phyloP scores from a whole-genome alignment of 2,113 vertebrate genomes.

The Pachyramphus minor region DNA sequence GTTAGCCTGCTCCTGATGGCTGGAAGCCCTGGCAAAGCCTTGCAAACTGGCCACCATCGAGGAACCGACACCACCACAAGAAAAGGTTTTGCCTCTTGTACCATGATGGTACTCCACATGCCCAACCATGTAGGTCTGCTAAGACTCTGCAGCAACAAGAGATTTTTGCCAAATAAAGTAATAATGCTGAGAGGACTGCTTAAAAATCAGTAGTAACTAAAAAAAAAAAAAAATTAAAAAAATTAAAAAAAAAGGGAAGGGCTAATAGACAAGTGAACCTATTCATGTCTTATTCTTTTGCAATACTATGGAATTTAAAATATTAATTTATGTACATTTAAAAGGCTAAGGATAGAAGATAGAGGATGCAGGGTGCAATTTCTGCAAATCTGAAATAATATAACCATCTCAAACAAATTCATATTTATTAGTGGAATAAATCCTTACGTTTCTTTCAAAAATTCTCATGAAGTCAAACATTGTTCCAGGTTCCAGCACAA shows the following conservation, averaged over 20 bases:
- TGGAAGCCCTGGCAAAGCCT: neutral
- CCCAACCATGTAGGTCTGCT: neutral
- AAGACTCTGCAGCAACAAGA: neutral
- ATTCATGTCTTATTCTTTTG: slow-evolving; percentile 53
- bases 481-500: slow-evolving; percentile 49
- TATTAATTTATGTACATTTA: slow-evolving; percentile 61
- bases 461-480: slow-evolving; percentile 59
- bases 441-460: slow-evolving; percentile 54
- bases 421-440: slow-evolving; percentile 63
- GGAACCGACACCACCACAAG: neutral
- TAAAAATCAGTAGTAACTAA: neutral
- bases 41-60: neutral
- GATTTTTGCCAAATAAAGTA: neutral
- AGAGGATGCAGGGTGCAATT: slow-evolving; percentile 11
- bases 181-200: neutral
- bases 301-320: slow-evolving; percentile 53
- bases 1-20: neutral
- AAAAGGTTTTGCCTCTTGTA: neutral
- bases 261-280: neutral
- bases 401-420: slow-evolving; percentile 41
- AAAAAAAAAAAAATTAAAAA: neutral
- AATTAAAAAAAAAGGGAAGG: neutral
- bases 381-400: slow-evolving; percentile 44
- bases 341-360: slow-evolving; percentile 38
- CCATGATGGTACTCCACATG: neutral